Conservation (phyloP, 1,140 invertebrate species). For the Proales similis region DNA sequence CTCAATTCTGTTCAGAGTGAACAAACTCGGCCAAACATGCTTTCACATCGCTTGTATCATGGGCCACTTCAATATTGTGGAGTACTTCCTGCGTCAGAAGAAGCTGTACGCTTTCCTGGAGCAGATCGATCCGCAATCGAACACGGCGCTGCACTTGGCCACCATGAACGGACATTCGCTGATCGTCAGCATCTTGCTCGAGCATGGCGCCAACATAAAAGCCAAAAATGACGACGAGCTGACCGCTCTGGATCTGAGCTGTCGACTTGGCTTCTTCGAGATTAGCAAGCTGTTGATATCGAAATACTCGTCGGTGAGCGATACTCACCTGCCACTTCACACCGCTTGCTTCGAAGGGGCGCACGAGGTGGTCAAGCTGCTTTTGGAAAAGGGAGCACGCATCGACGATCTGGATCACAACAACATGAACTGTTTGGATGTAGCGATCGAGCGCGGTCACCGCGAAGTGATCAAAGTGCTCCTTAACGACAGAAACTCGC, state of each 20-base stretch:
- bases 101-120: constrained; percentile 15
- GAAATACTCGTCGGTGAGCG: constrained; percentile 32
- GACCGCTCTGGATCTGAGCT: constrained; percentile 27
- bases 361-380: constrained; percentile 11
- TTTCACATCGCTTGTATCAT: constrained; percentile 35
- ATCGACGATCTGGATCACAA: constrained; percentile 23
- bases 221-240: constrained; percentile 30
- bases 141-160: constrained; percentile 30
- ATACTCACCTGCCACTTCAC: constrained; percentile 21
- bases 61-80: constrained; percentile 26
- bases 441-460: constrained; percentile 22
- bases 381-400: constrained; percentile 17
- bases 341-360: constrained; percentile 25
- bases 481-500: constrained; percentile 14
- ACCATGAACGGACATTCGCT: constrained; percentile 14
- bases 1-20: constrained; percentile 10
- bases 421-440: constrained; percentile 27
- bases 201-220: constrained; percentile 30
- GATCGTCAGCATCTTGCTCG: constrained; percentile 18
- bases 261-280: constrained; percentile 22
- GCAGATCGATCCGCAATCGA: constrained; percentile 30
- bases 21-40: constrained; percentile 29
- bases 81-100: constrained; percentile 27
- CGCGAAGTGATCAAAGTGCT: constrained; percentile 29
- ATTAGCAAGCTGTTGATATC: constrained; percentile 31